A percentile compares a stretch with the other conserved stretches of the same genome.
Evolutionary conservation across 2,888 invertebrate genomes (phyloP).

Genomic region (Pantelozetes paolii): DNA sequence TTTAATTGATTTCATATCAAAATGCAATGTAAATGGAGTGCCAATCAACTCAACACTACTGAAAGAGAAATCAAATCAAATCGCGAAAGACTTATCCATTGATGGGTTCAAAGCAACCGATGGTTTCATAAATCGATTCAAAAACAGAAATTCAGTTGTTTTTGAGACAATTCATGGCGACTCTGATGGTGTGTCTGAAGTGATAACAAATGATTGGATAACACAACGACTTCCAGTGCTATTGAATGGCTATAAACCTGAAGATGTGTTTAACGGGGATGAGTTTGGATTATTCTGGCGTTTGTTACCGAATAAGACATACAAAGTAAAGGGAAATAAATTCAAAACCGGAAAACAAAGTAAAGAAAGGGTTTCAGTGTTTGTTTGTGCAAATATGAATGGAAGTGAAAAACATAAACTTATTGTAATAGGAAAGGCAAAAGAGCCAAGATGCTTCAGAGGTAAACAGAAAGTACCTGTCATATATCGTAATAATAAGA

Average conservation of each 20-base stretch:
- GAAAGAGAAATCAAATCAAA: background rate
- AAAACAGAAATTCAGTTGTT: background rate
- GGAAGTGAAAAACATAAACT: background rate
- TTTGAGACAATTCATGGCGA: background rate
- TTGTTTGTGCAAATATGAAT: background rate
- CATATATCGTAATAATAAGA: background rate
- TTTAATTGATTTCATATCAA: background rate
- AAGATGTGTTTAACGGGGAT: constrained; percentile 30
- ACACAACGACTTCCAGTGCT: background rate
- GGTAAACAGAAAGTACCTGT: background rate
- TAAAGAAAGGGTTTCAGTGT: constrained; percentile 19
- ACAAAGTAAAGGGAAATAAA: background rate
- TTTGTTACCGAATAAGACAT: background rate
- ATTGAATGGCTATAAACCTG: background rate
- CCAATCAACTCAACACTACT: background rate
- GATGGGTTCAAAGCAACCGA: background rate
- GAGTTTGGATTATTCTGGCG: constrained; percentile 14
- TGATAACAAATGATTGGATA: background rate
- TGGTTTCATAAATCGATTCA: background rate
- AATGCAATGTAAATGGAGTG: background rate
- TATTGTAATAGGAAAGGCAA: background rate
- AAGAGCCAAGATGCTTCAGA: constrained; percentile 5
- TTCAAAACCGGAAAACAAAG: background rate
- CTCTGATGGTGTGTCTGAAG: background rate
- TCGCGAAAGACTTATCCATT: background rate